Evolutionary conservation across 2,797 vertebrate species (phyloP).

Genomic region (Dallia pectoralis): DNA sequence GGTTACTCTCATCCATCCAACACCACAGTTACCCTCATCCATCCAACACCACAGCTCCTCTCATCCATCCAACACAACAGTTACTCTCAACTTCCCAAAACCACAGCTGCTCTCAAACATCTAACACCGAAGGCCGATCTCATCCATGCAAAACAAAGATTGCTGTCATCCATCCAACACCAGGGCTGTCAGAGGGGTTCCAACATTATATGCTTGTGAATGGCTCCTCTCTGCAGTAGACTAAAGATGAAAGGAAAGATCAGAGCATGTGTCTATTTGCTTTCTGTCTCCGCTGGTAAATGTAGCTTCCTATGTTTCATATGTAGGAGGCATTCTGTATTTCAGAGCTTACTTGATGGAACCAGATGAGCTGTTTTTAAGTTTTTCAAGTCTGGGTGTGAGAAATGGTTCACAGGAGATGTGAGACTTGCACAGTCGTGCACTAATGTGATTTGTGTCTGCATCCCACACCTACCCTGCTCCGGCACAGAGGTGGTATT

Average conservation of each 20-base stretch:
- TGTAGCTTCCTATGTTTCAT: constrained; percentile 16
- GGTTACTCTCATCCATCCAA: too few species aligned
- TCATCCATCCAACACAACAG: constrained; percentile 23
- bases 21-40: constrained; percentile 14
- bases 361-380: constrained; percentile 44
- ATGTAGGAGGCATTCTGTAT: constrained; percentile 34
- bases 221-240: constrained; percentile 28
- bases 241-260: constrained; percentile 41
- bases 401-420: constrained; percentile 15
- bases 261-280: constrained; percentile 25
- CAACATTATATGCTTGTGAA: constrained; percentile 42
- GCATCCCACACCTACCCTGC: constrained; percentile 7
- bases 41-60: constrained; percentile 25
- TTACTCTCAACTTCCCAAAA: constrained; percentile 21
- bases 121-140: constrained; percentile 27
- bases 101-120: constrained; percentile 12
- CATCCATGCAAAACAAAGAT: constrained; percentile 20
- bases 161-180: constrained; percentile 8
- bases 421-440: constrained; percentile 5
- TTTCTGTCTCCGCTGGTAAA: constrained; percentile 7
- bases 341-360: constrained; percentile 38
- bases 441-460: constrained; percentile 32
- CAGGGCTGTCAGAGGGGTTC: constrained; percentile 18
- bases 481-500: constrained; percentile 1
- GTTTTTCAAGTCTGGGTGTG: constrained; percentile 29